phyloP scores from a whole-genome alignment of 2,888 invertebrate genomes.

The Romanomermis culicivorax region DNA sequence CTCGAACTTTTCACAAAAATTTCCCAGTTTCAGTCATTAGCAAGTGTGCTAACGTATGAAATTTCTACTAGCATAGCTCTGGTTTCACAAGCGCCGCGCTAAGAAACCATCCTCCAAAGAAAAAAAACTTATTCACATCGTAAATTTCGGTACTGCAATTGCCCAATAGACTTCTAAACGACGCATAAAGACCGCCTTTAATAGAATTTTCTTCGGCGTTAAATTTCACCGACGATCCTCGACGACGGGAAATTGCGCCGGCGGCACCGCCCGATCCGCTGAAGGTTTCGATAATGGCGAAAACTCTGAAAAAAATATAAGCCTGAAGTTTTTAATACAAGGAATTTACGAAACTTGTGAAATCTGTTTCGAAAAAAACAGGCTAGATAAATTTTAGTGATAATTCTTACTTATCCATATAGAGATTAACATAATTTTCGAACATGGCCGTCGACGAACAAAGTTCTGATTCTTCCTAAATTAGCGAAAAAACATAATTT shows the following conservation, averaged over 20 bases:
- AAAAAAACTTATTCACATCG: slow-evolving; percentile 14
- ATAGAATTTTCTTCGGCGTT: slow-evolving; percentile 18
- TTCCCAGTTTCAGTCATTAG: too few species aligned
- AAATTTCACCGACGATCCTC: slow-evolving; percentile 8
- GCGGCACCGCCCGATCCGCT: neutral
- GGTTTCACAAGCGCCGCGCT: too few species aligned
- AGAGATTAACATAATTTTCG: slow-evolving; percentile 51
- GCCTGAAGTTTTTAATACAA: neutral
- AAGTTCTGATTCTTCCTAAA: slow-evolving; percentile 42
- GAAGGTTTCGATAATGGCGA: slow-evolving; percentile 10
- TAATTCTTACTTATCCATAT: slow-evolving; percentile 43
- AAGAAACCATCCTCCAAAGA: too few species aligned
- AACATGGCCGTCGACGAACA: slow-evolving; percentile 63
- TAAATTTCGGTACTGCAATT: slow-evolving; percentile 18
- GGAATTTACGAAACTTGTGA: neutral
- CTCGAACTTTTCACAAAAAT: too few species aligned
- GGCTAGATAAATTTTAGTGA: too few species aligned
- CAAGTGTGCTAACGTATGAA: too few species aligned
- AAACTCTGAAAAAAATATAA: slow-evolving; percentile 30
- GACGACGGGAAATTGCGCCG: neutral
- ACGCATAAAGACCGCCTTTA: slow-evolving; percentile 16
- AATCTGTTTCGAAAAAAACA: too few species aligned
- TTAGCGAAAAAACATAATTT: slow-evolving; percentile 8
- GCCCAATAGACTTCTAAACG: slow-evolving; percentile 15
- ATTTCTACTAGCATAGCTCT: too few species aligned